Percentiles rank a stretch among this genome's conserved stretches.
These are phyloP conservation scores for Acronicta psi DNA, from an alignment of 2,888 invertebrate species.

Conservation along the genomic window DNA sequence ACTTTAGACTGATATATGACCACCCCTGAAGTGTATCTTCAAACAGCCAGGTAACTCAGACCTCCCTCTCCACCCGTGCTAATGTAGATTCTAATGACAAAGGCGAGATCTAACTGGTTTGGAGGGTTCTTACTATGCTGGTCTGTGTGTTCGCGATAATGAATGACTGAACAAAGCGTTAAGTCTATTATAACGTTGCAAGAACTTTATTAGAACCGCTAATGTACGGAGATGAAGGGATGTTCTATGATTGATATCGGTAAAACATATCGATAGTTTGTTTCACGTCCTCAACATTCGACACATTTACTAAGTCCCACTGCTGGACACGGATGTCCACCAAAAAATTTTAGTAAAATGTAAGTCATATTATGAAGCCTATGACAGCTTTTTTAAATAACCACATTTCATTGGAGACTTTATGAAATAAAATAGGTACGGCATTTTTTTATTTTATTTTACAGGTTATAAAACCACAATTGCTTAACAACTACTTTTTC, in stretches of 20 bases:
- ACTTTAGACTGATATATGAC: conserved; percentile 82
- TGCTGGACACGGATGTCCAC: too few relatives aligned
- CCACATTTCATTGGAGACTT: too few relatives aligned
- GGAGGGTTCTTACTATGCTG: conserved; percentile 73
- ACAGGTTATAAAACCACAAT: background rate
- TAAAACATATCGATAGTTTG: conserved; percentile 24
- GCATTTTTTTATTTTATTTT: background rate
- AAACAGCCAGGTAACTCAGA: conserved; percentile 62
- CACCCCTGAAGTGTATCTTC: conserved; percentile 63
- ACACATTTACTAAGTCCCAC: too few relatives aligned
- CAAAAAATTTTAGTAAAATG: too few relatives aligned
- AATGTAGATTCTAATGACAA: conserved; percentile 66
- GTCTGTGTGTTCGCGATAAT: conserved; percentile 73
- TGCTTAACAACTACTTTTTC: too few relatives aligned
- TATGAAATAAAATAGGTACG: too few relatives aligned
- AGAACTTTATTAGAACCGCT: conserved; percentile 87
- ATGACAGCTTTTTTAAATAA: too few relatives aligned
- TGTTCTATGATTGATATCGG: conserved; percentile 61
- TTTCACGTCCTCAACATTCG: too few relatives aligned
- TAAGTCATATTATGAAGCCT: too few relatives aligned
- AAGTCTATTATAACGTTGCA: conserved; percentile 85
- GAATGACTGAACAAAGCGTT: conserved; percentile 87
- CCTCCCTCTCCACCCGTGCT: conserved; percentile 56
- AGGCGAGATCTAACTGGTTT: conserved; percentile 69
- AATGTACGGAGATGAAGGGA: conserved; percentile 67